These are phyloP conservation scores for Hyalella azteca DNA, from an alignment of 2,888 invertebrate genomes.

Conservation along the genomic window DNA sequence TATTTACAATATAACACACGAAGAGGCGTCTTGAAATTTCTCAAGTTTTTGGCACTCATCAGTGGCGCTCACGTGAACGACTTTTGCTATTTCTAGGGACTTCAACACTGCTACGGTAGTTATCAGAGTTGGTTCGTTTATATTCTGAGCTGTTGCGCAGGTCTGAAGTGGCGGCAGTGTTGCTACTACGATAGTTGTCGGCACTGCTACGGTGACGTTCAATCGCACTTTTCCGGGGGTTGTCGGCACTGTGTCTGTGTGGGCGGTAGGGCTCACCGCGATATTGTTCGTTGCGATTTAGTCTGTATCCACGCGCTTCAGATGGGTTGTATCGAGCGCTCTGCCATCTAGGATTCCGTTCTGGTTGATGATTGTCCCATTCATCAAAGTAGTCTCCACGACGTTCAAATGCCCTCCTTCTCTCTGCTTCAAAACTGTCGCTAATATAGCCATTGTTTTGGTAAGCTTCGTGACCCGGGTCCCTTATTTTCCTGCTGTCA, in stretches of 20 bases:
- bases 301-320: not conserved
- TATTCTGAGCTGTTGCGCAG: no score
- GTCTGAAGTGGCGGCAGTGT: no score
- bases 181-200: not conserved
- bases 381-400: slow-evolving; percentile 15
- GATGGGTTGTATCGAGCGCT: slow-evolving; percentile 12
- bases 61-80: slow-evolving; percentile 20
- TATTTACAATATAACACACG: slow-evolving; percentile 5
- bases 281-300: slow-evolving; percentile 4
- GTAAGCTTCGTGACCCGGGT: slow-evolving; percentile 69
- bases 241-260: not conserved
- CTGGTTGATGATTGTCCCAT: slow-evolving; percentile 20
- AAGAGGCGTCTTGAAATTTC: not conserved
- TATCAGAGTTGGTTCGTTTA: not conserved
- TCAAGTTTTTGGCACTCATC: slow-evolving; percentile 23
- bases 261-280: slow-evolving; percentile 1
- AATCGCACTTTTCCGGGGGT: not conserved
- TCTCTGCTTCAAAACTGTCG: slow-evolving; percentile 61
- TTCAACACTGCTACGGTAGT: not conserved
- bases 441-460: slow-evolving; percentile 68
- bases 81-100: not conserved
- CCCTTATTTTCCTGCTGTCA: slow-evolving; percentile 64
- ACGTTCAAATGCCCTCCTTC: slow-evolving; percentile 40
- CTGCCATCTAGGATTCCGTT: slow-evolving; percentile 17
- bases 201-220: not conserved